Percentiles rank a stretch among this genome's conserved stretches.
Conservation (phyloP, 1,140 invertebrate genomes). For the Brachionus paranguensis region DNA sequence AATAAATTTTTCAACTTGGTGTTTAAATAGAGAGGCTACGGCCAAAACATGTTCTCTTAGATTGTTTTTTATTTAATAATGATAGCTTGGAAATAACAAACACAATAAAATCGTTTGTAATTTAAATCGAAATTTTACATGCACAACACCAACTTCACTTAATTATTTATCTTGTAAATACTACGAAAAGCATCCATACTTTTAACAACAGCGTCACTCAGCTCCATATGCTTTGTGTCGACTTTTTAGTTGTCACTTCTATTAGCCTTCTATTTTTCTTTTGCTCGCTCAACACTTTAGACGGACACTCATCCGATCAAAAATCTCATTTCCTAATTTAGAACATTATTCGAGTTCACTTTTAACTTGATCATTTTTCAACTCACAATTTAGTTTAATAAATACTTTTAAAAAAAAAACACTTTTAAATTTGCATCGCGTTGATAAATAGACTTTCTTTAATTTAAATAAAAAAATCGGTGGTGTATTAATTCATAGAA, state of each 20-base stretch:
- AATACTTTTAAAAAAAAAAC: too few relatives aligned
- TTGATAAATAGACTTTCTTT: too few relatives aligned
- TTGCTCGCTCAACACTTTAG: not conserved
- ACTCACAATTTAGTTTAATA: too few relatives aligned
- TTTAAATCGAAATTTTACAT: slow-evolving; percentile 10
- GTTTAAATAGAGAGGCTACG: not conserved
- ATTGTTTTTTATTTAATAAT: not conserved
- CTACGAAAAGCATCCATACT: not conserved
- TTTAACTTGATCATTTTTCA: too few relatives aligned
- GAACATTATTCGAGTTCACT: too few relatives aligned
- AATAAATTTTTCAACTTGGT: not conserved
- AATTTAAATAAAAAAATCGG: too few relatives aligned
- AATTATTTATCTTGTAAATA: slow-evolving; percentile 32
- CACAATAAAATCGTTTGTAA: not conserved
- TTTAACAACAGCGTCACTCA: not conserved
- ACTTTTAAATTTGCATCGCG: too few relatives aligned
- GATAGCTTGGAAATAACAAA: not conserved
- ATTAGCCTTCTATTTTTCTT: not conserved
- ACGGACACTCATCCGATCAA: not conserved
- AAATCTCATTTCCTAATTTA: not conserved
- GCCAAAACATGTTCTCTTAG: not conserved
- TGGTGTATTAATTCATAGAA: too few relatives aligned
- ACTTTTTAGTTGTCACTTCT: not conserved
- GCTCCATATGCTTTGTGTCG: not conserved
- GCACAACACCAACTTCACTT: not conserved